A percentile compares a stretch with the other conserved stretches of the same genome.
These are phyloP conservation scores for Pocillopora damicornis DNA, from an alignment of 64 coral and sea anemone genomes.

Conservation along the genomic window DNA sequence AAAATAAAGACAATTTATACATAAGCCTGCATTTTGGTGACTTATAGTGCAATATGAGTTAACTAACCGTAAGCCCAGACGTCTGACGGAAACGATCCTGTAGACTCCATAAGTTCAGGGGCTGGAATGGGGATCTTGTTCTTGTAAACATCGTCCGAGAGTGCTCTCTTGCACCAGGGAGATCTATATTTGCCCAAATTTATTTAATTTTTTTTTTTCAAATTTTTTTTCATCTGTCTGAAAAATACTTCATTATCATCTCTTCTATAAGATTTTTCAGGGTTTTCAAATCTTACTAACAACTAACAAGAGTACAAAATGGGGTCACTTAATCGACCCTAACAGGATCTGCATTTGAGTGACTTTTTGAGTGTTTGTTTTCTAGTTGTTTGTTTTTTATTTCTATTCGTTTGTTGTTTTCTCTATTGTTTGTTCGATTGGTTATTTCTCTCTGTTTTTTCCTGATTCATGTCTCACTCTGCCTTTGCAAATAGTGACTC, in stretches of 20 bases:
- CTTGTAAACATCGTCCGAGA: slow-evolving; percentile 31
- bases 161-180: slow-evolving; percentile 36
- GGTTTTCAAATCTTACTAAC: no score
- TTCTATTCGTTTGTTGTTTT: no score
- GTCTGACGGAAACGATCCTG: slow-evolving; percentile 15
- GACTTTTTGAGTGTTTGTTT: no score
- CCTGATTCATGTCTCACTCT: background rate
- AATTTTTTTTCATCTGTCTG: background rate
- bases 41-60: no score
- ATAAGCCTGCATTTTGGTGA: no score
- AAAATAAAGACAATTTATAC: no score
- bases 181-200: slow-evolving; percentile 2
- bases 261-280: no score
- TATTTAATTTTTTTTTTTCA: background rate
- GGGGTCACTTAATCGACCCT: no score
- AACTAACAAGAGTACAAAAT: no score
- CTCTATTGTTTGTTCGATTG: background rate
- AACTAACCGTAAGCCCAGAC: slow-evolving; percentile 58
- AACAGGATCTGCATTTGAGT: no score
- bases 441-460: background rate
- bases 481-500: background rate
- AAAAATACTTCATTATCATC: background rate
- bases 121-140: slow-evolving; percentile 44
- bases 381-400: no score
- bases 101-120: slow-evolving; percentile 13